Evolutionary conservation across 2,888 invertebrate genomes (phyloP).

Genomic region (Emmelina monodactyla): DNA sequence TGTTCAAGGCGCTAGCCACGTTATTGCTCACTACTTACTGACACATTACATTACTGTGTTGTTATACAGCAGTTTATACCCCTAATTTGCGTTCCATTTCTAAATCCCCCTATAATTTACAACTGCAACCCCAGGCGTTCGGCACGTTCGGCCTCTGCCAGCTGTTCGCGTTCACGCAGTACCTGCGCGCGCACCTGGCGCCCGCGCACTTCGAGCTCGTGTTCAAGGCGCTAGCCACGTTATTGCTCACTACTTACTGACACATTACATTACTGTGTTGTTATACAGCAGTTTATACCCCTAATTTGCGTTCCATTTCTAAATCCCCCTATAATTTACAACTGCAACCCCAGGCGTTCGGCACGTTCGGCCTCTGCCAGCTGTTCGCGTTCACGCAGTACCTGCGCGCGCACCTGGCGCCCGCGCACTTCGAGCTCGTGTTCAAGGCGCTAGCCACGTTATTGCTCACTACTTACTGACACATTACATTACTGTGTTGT

Average conservation of each 20-base stretch:
- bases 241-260: slow-evolving; percentile 71
- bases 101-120: too few species aligned
- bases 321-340: too few species aligned
- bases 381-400: slow-evolving; percentile 93
- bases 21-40: too few species aligned
- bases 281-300: too few species aligned
- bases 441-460: slow-evolving; percentile 81
- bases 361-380: slow-evolving; percentile 97
- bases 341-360: slow-evolving; percentile 84
- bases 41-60: too few species aligned
- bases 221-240: slow-evolving; percentile 79
- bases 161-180: slow-evolving; percentile 91
- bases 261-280: too few species aligned
- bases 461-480: slow-evolving; percentile 69
- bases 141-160: slow-evolving; percentile 98
- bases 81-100: too few species aligned
- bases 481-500: too few species aligned
- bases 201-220: slow-evolving; percentile 83
- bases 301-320: too few species aligned
- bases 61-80: too few species aligned
- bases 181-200: slow-evolving; percentile 83
- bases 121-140: slow-evolving; percentile 81
- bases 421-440: slow-evolving; percentile 82
- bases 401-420: slow-evolving; percentile 81
- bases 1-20: too few species aligned